Base-by-base conservation (phyloP, 64 coral and sea anemone species). In the Montipora sp. region DNA sequence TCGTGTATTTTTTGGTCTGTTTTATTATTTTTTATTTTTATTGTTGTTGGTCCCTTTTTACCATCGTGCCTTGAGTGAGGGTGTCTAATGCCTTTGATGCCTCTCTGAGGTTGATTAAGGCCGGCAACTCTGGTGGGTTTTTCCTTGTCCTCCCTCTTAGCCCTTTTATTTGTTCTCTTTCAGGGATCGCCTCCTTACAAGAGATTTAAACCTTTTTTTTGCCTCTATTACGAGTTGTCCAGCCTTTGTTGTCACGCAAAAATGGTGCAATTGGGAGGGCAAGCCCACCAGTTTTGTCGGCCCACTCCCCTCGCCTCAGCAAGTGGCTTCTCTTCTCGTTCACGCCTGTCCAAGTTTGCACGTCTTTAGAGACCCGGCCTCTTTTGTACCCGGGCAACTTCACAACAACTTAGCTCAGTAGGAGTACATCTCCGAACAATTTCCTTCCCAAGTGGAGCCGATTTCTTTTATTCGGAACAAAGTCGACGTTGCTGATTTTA, bases 181-280 rank as follows among this genome's bases (percentile, higher is more conserved):
- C 63, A 10, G 44, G 61, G 57, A 46, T 12, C 11, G 0, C 87
- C 51, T 22, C 87, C 87, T 36, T 74, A 0, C 19, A 77, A 77
- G 46, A 59, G 24, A 23, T 49, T 76, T 5, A 24, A 77, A 14
- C 20, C 53, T 57, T 5, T 89, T 51, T 18, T 59, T 21, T 74
- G n/a, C 6, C 0, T 59, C 45, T 10, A 7, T 53, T 59, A 8
- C 45, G 8, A n/a, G 11, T 20, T n/a, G 4, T n/a, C 7, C 36
- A 44, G 6, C 47, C 2, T 45, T 20, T 72, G 7, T 15, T n/a
- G 75, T 80, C 73, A 75, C 73, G 73, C 73, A 45, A 24, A 77
- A 67, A 22, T 94, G 68, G 92, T 89, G 77, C 19, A 9, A 94
- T 11, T 89, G 77, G 86, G 53, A 47, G 19, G 65, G 77, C 75